A percentile compares a stretch with the other conserved stretches of the same genome.
Evolutionary conservation across 2,797 vertebrate genomes (phyloP).

Genomic region (Setipinna tenuifilis): DNA sequence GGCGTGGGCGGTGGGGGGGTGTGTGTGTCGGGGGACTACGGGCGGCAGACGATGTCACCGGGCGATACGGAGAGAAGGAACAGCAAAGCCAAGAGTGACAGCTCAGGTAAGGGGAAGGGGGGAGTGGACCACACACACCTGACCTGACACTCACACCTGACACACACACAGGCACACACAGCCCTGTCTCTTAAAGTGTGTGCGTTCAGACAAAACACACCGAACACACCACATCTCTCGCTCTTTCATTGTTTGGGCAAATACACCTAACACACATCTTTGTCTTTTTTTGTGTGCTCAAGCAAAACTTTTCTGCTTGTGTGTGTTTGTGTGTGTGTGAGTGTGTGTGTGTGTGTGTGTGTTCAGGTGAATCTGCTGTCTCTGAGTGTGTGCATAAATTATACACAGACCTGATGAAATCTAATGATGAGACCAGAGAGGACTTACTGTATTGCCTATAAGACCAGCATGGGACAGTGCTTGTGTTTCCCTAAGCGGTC

Average conservation of each 20-base stretch:
- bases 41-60: slow-evolving; percentile 81
- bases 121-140: not conserved
- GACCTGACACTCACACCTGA: not conserved
- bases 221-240: too few species aligned
- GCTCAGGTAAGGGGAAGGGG: slow-evolving; percentile 79
- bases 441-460: not conserved
- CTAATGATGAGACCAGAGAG: not conserved
- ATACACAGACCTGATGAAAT: not conserved
- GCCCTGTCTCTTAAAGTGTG: too few species aligned
- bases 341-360: not conserved
- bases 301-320: not conserved
- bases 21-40: slow-evolving; percentile 82
- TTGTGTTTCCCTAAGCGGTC: not conserved
- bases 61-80: slow-evolving; percentile 80
- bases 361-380: too few species aligned
- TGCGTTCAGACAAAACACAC: too few species aligned
- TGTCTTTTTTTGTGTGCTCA: not conserved
- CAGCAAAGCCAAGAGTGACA: slow-evolving; percentile 84
- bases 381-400: not conserved
- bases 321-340: not conserved
- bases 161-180: too few species aligned
- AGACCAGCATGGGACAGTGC: not conserved
- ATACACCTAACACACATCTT: not conserved
- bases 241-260: too few species aligned
- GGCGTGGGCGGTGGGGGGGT: slow-evolving; percentile 65